Percentiles rank a stretch among this genome's conserved stretches.
Conservation (phyloP, 2,797 vertebrate genomes). For the Falco columbarius region DNA sequence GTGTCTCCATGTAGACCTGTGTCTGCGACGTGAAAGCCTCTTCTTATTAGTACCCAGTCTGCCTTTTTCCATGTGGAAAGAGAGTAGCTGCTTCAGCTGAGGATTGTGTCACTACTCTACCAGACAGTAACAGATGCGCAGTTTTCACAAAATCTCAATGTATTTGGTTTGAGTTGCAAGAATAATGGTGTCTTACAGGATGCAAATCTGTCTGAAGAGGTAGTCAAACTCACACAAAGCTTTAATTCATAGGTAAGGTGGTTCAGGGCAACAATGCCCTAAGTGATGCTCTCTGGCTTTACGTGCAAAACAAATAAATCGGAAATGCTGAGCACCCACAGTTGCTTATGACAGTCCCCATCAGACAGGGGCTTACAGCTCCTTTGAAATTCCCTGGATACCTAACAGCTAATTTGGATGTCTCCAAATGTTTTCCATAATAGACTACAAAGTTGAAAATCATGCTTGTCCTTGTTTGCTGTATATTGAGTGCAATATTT, state of each 20-base stretch:
- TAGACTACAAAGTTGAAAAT: neutral
- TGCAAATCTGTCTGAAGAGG: neutral
- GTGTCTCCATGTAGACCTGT: accelerated
- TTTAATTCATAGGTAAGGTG: neutral
- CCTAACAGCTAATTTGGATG: neutral
- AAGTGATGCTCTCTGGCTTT: neutral
- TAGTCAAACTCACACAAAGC: neutral
- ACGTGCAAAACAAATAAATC: neutral
- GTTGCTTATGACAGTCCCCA: neutral
- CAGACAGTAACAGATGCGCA: neutral
- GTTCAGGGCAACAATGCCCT: neutral
- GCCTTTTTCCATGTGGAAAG: neutral
- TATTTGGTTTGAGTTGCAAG: neutral
- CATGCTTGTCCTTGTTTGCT: neutral
- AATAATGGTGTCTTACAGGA: neutral
- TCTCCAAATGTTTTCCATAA: neutral
- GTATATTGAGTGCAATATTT: neutral
- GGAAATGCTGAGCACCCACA: neutral
- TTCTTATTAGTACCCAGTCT: neutral
- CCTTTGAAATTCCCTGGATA: neutral
- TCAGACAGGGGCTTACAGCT: neutral
- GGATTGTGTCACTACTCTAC: neutral
- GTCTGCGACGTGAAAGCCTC: neutral
- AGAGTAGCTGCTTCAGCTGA: neutral
- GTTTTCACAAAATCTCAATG: neutral